Evolutionary conservation across 1,140 invertebrate genomes (phyloP).

Genomic region (Nephila pilipes): DNA sequence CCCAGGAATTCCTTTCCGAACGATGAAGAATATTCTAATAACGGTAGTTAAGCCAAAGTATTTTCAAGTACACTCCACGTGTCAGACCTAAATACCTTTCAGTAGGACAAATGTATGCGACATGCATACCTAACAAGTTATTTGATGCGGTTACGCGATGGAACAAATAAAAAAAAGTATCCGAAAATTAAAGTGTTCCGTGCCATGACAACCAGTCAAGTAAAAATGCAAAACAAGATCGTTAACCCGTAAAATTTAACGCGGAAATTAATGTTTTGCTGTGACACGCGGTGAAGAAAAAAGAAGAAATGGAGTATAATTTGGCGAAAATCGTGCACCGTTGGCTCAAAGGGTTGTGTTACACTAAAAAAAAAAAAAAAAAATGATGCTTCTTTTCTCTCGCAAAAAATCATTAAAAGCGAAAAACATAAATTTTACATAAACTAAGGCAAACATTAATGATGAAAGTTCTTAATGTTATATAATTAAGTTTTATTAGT

Average conservation of each 20-base stretch:
- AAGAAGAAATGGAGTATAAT: not conserved
- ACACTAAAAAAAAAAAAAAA: not conserved
- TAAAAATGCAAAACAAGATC: not conserved
- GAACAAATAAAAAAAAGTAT: not conserved
- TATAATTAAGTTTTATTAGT: no score
- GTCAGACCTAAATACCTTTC: not conserved
- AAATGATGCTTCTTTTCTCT: not conserved
- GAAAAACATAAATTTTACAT: no score
- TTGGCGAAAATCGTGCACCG: not conserved
- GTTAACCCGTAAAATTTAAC: constrained; percentile 16
- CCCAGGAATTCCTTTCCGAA: no score
- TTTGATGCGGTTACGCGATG: not conserved
- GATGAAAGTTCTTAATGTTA: no score
- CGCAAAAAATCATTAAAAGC: no score
- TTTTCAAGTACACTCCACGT: no score
- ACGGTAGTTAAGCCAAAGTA: no score
- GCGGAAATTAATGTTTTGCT: not conserved
- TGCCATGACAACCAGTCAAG: not conserved
- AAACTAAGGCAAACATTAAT: no score
- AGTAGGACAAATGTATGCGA: not conserved
- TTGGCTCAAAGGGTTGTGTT: not conserved
- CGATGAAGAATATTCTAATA: no score
- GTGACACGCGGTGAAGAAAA: not conserved
- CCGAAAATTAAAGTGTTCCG: not conserved
- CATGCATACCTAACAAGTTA: not conserved